A percentile compares a stretch with the other conserved stretches of the same genome.
These are phyloP conservation scores for Morinoia aosen DNA, from an alignment of 2,888 invertebrate species.

Conservation along the genomic window DNA sequence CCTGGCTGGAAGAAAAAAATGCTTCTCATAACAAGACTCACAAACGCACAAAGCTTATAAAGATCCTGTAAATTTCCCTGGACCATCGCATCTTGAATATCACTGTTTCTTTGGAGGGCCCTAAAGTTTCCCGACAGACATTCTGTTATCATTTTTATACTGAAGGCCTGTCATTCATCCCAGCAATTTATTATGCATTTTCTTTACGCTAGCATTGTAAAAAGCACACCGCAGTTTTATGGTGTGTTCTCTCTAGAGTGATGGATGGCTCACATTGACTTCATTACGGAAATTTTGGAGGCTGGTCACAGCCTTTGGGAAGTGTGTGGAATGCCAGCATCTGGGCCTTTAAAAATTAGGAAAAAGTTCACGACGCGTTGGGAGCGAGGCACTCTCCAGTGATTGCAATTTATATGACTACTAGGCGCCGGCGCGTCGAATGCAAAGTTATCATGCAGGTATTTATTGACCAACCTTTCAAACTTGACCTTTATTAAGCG, in stretches of 20 bases:
- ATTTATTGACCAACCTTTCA: too few relatives aligned
- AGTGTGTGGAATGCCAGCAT: not conserved
- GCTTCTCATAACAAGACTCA: not conserved
- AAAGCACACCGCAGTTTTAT: not conserved
- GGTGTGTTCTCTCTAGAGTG: not conserved
- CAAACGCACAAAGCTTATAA: not conserved
- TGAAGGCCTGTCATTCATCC: not conserved
- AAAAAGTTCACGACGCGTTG: not conserved
- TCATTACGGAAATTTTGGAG: not conserved
- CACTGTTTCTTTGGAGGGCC: not conserved
- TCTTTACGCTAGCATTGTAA: not conserved
- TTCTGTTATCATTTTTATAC: not conserved
- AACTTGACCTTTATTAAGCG: too few relatives aligned
- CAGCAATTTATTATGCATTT: not conserved
- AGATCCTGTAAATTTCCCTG: not conserved
- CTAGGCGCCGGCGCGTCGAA: not conserved
- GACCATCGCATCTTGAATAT: not conserved
- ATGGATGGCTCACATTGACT: constrained; percentile 12
- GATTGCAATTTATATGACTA: not conserved
- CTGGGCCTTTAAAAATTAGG: not conserved
- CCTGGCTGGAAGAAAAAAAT: not conserved
- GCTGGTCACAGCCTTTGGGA: not conserved
- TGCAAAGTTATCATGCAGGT: too few relatives aligned
- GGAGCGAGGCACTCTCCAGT: not conserved
- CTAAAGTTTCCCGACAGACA: not conserved